phyloP scores from a whole-genome alignment of 2,797 vertebrate species.

The Gila robusta region DNA sequence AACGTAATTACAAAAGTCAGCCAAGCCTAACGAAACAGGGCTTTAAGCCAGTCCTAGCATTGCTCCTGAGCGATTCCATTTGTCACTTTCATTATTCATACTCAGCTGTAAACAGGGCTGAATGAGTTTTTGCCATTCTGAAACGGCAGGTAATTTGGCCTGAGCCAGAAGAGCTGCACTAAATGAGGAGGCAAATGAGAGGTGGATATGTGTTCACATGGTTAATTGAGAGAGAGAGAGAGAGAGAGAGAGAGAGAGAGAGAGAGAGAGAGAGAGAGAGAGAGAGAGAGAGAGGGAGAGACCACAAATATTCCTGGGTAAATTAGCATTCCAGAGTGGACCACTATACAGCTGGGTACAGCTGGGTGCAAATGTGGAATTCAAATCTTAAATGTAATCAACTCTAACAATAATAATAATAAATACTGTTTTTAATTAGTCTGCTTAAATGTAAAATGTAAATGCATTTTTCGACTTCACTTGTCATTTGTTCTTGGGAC shows the following conservation, averaged over 20 bases:
- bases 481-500: conserved; percentile 47
- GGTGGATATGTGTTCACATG: conserved; percentile 58
- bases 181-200: conserved; percentile 63
- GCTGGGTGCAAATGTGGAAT: conserved; percentile 18
- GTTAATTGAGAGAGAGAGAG: conserved; percentile 65
- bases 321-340: conserved; percentile 52
- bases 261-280: neutral
- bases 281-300: conserved; percentile 53
- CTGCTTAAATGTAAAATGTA: conserved; percentile 15
- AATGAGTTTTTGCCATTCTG: conserved; percentile 78
- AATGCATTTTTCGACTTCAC: conserved; percentile 18
- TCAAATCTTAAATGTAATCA: conserved; percentile 8
- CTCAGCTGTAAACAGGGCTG: conserved; percentile 73
- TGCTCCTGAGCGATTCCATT: conserved; percentile 77
- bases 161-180: conserved; percentile 59
- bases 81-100: conserved; percentile 82
- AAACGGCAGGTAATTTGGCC: conserved; percentile 66
- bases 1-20: conserved; percentile 84
- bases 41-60: conserved; percentile 75
- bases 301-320: conserved; percentile 53
- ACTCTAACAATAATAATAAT: neutral
- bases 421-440: neutral
- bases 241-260: conserved; percentile 56
- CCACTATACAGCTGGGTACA: conserved; percentile 37
- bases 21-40: conserved; percentile 83